Base-by-base conservation (phyloP, 2,888 invertebrate genomes). In the Clunio marinus region DNA sequence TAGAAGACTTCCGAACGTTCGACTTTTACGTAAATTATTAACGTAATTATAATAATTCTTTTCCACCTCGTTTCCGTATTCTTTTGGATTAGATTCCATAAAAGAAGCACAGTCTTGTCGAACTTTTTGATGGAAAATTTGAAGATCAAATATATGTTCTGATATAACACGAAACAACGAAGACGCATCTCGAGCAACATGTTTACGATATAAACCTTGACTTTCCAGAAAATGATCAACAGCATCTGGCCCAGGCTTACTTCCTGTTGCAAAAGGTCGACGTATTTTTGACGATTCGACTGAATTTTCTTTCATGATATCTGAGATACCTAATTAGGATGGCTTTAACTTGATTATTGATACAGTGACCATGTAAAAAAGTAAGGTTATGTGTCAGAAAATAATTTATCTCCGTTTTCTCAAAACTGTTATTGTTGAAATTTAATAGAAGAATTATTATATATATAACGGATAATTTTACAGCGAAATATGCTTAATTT, bases 91-190 rank as follows among this genome's bases (percentile, higher is more conserved):
- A 7, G 10, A 7, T 69, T 83, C 82, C 83, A 90, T 89, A 77
- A 85, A 93, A 15, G 84, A 81, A 15, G 91, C 83, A 73, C 90
- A 89, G 72, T 88, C 86, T 73, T 83, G 81, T 68, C 93, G 84
- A 65, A 93, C 86, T 74, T 83, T 83, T 73, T 86, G 82, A 76
- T 92, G 91, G 77, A 87, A 86, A 71, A 86, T 80, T 80, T 95
- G 84, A 24, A 83, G 83, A 68, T 83, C 83, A 73, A 80, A 85
- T 72, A 80, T 84, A 80, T 93, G 93, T 79, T 96, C 95, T 37
- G 94, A 89, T 65, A 93, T 86, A 10, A 90, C 91, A 73, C 95
- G 84, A 79, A 95, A 96, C 59, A 96, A 81, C 75, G 92, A 93
- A 70, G 91, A 91, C 65, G 91, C 88, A 81, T 96, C 95, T 74